Evolutionary conservation across 2,888 invertebrate species (phyloP).

Genomic region (Heliconius ismenius): DNA sequence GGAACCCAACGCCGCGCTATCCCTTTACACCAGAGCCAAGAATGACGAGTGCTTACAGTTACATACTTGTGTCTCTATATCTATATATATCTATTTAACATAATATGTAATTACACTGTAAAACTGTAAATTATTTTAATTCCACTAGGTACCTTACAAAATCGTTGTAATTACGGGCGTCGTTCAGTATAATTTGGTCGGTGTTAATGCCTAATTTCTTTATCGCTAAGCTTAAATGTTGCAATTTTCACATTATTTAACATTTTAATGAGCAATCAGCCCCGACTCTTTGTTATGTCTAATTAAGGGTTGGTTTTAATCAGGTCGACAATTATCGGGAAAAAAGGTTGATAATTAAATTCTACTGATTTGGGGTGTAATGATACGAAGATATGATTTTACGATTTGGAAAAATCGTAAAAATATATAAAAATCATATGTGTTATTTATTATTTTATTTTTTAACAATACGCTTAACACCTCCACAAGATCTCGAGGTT

Average conservation of each 20-base stretch:
- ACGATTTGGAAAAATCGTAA: no score
- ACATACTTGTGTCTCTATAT: no score
- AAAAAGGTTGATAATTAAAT: neutral
- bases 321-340: conserved; percentile 11
- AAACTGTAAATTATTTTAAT: neutral
- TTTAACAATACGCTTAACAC: no score
- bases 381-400: no score
- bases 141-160: neutral
- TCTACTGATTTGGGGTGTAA: neutral
- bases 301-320: conserved; percentile 13
- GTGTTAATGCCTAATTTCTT: conserved; percentile 24
- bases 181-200: conserved; percentile 15
- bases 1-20: no score
- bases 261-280: conserved; percentile 14
- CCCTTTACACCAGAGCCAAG: no score
- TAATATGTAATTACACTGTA: neutral
- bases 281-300: conserved; percentile 13
- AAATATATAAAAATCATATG: no score
- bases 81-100: no score
- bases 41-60: no score
- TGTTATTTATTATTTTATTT: no score
- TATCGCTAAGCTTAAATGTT: conserved; percentile 23
- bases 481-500: no score
- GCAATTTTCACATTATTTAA: conserved; percentile 28
- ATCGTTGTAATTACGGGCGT: conserved; percentile 19